Base-by-base conservation (phyloP, 2,113 vertebrate genomes). In the Microtus pennsylvanicus region DNA sequence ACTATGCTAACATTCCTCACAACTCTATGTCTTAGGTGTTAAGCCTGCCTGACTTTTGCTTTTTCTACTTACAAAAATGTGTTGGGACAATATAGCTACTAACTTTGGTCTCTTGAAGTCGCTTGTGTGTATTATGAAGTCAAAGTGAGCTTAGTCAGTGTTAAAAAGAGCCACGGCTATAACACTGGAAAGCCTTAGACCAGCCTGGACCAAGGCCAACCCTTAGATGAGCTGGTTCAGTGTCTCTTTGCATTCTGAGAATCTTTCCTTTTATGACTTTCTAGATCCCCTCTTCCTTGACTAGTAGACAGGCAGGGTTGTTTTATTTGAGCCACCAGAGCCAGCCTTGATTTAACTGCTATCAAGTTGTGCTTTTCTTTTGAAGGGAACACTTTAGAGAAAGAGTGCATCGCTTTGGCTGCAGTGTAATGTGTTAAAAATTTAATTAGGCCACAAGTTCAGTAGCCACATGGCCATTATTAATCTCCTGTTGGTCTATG, bases 321-420 rank as follows among this genome's bases (percentile, higher is more conserved):
- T 95, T 96, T 91, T 92, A 10, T n/a, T 97, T 95, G 38, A 94
- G 91, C 92, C 95, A 5, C 72, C 88, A 45, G 96, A 94, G 33
- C 87, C 74, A 33, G 14, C 88, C 76, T 7, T 77, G 33, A 42
- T 78, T 72, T 93, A 94, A 45, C 52, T 28, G 52, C 9, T 96
- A 87, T 93, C 86, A 87, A 42, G 30, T 94, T 70, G 12, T 94
- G 50, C 82, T 78, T 90, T 90, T 58, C 87, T 80, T 94, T 97
- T 96, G 19, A 72, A 94, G 89, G 70, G 78, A 90, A 95, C 50
- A 10, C 35, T 67, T 94, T 77, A 50, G 52, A 11, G 35, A 24
- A n/a, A 90, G 91, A 91, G 0, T 0, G 63, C 78, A 58, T 95
- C 75, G 7, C 5, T 69, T 50, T 87, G 65, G 87, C 92, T 78